Base-by-base conservation (phyloP, 2,888 invertebrate species). In the Sminthurinus aureus region DNA sequence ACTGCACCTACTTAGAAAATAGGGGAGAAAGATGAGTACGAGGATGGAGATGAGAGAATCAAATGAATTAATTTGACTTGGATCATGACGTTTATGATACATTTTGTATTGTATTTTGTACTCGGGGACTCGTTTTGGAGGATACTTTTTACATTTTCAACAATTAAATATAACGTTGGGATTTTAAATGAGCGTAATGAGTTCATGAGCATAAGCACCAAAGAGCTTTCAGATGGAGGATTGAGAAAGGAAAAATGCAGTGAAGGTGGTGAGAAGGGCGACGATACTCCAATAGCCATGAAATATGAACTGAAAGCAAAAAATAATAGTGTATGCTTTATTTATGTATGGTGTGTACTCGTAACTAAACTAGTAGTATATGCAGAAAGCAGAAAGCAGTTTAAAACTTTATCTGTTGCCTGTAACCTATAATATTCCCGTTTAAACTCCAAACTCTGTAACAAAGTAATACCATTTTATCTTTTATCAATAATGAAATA, bases 1-100 rank as follows among this genome's bases (percentile, higher is more conserved):
- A 38, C 38, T 38, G 38, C 38, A 38, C 1, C n/a, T n/a, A 38
- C 38, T 38, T 38, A n/a, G 38, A 38, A 6, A 1, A 38, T 1
- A 38, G 38, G 38, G 38, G 38, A 38, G 38, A 38, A n/a, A n/a
- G n/a, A n/a, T n/a, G n/a, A n/a, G n/a, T n/a, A n/a, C n/a, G n/a
- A n/a, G n/a, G n/a, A 64, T 18, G 8, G 64, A 64, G 64, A 64
- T 4, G 9, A 3, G 69, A 22, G 69, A 22, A 22, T 69, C 22
- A 20, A 69, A 69, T 69, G 69, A 69, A 69, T 69, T 69, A 69
- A 69, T 69, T 69, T 69, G 69, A 22, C 11, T 69, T 1, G 69
- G 69, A 69, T 69, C 22, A 22, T 20, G 69, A 69, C 69, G 13
- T 69, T 69, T 69, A 69, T 69, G 69, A 69, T 22, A 38, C 38